These are phyloP conservation scores for Upupa epops DNA, from an alignment of 2,113 vertebrate genomes.

Conservation along the genomic window DNA sequence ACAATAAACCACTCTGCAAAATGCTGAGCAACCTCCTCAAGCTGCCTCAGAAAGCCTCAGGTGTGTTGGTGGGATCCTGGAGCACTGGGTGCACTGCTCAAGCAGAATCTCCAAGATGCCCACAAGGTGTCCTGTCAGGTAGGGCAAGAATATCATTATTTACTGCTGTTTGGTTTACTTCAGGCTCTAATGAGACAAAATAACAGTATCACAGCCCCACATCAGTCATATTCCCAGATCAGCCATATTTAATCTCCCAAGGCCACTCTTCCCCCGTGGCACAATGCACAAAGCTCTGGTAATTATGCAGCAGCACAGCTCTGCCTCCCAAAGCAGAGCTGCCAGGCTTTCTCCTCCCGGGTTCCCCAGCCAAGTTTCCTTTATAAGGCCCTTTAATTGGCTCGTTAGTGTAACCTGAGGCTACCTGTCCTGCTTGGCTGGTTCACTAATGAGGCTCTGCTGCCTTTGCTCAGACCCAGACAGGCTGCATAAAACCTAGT, in stretches of 20 bases:
- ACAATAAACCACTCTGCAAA: neutral
- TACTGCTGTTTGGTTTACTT: neutral
- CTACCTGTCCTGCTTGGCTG: conserved; percentile 63
- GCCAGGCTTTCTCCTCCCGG: neutral
- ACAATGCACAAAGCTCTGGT: neutral
- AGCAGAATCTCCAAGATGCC: neutral
- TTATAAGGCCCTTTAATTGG: conserved; percentile 27
- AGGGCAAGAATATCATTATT: neutral
- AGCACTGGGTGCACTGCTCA: neutral
- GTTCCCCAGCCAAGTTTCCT: conserved; percentile 11
- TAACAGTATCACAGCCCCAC: neutral
- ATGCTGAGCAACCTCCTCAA: neutral
- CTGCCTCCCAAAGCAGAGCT: neutral
- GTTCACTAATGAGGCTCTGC: conserved; percentile 26
- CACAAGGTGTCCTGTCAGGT: neutral
- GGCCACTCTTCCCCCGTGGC: neutral
- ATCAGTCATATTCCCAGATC: neutral
- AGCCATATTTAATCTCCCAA: neutral
- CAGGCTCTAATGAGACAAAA: neutral
- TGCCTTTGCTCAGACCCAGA: conserved; percentile 21
- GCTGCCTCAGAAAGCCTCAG: neutral
- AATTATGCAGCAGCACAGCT: neutral
- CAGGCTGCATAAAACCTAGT: neutral
- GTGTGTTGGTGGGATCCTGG: neutral
- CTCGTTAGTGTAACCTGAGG: conserved; percentile 49